These are phyloP conservation scores for Hirtodrosophila histrioides DNA, from an alignment of 2,888 invertebrate genomes.

Conservation along the genomic window DNA sequence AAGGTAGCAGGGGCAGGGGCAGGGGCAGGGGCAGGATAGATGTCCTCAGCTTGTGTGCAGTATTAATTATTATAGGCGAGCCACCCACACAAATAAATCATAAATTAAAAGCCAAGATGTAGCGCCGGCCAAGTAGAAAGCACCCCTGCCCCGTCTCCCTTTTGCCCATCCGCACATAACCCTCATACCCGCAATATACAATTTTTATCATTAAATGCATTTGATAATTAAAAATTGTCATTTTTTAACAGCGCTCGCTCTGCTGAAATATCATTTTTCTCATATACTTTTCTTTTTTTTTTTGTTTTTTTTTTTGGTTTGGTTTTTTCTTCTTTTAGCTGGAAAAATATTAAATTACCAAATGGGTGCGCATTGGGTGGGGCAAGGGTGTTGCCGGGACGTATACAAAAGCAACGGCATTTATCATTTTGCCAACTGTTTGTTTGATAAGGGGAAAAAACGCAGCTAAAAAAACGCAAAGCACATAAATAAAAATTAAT, in stretches of 20 bases:
- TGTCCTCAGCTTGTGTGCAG: constrained; percentile 68
- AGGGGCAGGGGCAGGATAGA: constrained; percentile 20
- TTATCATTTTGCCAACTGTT: constrained; percentile 81
- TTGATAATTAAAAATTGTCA: constrained; percentile 83
- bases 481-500: constrained; percentile 78
- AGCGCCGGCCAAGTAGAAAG: constrained; percentile 54
- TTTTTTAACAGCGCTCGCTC: constrained; percentile 63
- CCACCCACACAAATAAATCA: constrained; percentile 74
- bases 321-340: constrained; percentile 15
- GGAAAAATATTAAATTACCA: constrained; percentile 75
- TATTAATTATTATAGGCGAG: constrained; percentile 81
- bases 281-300: constrained; percentile 31
- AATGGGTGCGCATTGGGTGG: constrained; percentile 36
- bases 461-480: constrained; percentile 41
- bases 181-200: constrained; percentile 49
- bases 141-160: constrained; percentile 4
- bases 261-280: constrained; percentile 60
- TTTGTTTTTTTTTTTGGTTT: constrained; percentile 1
- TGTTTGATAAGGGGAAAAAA: constrained; percentile 74
- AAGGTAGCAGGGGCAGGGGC: constrained; percentile 1
- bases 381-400: constrained; percentile 47
- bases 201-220: constrained; percentile 83
- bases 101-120: constrained; percentile 73
- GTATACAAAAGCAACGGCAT: constrained; percentile 66
- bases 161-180: constrained; percentile 10